Percentiles rank a stretch among this genome's conserved stretches.
Evolutionary conservation across 2,797 vertebrate species (phyloP).

Genomic region (Semotilus atromaculatus): DNA sequence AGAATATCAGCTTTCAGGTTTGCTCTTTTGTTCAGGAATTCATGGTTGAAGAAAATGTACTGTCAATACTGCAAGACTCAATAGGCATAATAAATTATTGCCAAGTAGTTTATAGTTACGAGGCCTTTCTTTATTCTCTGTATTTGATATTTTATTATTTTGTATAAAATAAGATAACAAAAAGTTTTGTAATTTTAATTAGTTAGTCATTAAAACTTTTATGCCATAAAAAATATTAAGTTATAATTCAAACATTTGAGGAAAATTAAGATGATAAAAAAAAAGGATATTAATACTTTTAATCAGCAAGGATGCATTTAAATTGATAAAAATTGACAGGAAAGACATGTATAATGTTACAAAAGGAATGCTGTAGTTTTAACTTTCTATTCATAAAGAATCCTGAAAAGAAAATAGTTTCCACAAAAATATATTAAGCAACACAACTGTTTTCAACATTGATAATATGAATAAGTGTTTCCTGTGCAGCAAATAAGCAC

Average conservation of each 20-base stretch:
- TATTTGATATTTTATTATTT: too few species aligned
- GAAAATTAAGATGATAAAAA: not conserved
- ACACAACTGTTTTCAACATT: not conserved
- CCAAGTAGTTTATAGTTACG: not conserved
- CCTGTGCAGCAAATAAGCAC: not conserved
- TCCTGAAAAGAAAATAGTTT: not conserved
- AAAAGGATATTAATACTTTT: not conserved
- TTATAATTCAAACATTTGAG: not conserved
- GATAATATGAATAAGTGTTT: not conserved
- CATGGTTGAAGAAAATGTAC: not conserved
- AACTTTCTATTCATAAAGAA: not conserved
- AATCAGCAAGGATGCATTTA: not conserved
- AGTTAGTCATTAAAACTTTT: not conserved
- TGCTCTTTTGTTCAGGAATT: not conserved
- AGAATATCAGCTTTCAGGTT: slow-evolving; percentile 8
- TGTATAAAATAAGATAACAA: too few species aligned
- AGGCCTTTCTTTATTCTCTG: not conserved
- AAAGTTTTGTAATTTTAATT: not conserved
- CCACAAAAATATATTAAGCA: not conserved
- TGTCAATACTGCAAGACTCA: not conserved
- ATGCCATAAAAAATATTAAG: not conserved
- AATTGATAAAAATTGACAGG: not conserved
- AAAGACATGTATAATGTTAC: not conserved
- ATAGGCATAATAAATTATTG: not conserved
- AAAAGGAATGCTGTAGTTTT: not conserved